Conservation (phyloP, 2,113 vertebrate species). For the Benitochromis conjunctus region DNA sequence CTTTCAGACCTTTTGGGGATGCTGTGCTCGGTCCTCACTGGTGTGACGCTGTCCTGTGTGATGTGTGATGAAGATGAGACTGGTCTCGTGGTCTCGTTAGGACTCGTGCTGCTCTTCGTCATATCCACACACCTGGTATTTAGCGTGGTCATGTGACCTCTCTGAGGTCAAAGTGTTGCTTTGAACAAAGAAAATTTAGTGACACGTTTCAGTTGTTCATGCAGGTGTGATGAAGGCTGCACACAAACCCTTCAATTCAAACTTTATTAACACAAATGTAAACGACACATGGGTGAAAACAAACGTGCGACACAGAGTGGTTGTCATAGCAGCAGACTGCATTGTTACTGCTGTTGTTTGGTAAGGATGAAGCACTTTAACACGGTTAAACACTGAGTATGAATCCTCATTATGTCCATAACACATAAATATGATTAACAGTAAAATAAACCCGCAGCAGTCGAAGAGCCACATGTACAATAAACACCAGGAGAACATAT, state of each 20-base stretch:
- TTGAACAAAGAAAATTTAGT: too few species aligned
- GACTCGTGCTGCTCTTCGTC: too few species aligned
- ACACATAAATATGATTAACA: not conserved
- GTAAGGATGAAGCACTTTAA: not conserved
- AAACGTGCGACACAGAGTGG: not conserved
- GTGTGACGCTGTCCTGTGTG: not conserved
- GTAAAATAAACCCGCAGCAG: not conserved
- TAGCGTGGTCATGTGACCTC: not conserved
- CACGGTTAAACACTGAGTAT: not conserved
- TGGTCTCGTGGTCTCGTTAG: too few species aligned
- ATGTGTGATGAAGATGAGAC: not conserved
- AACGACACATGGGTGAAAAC: not conserved
- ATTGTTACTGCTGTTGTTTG: not conserved
- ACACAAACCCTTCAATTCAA: not conserved
- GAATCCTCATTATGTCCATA: not conserved
- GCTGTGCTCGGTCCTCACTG: not conserved
- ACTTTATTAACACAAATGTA: not conserved
- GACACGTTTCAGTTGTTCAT: not conserved
- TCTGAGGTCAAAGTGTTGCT: too few species aligned
- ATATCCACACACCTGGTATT: not conserved
- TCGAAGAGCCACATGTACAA: not conserved
- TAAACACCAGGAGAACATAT: not conserved
- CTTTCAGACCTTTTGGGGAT: not conserved
- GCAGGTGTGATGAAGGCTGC: not conserved
- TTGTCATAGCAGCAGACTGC: not conserved